Conservation (phyloP, 1,140 invertebrate genomes). For the Spodoptera litura region DNA sequence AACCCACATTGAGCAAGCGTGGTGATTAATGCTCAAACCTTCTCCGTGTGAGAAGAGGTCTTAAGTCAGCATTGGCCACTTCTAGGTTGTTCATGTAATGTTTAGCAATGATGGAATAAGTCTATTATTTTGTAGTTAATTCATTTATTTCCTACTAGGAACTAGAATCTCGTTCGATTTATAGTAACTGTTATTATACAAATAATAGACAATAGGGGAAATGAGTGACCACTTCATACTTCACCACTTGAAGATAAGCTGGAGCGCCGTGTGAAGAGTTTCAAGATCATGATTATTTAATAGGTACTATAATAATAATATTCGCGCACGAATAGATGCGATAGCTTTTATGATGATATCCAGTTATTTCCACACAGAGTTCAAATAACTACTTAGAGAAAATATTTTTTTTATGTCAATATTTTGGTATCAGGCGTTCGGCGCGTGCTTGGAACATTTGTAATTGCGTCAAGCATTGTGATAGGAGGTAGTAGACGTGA, state of each 20-base stretch:
- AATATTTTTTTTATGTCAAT: constrained; percentile 12
- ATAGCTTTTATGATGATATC: constrained; percentile 1
- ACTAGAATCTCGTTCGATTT: no score
- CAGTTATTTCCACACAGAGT: background rate
- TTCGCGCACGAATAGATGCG: background rate
- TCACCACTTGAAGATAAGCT: constrained; percentile 26
- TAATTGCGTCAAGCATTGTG: background rate
- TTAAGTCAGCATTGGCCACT: no score
- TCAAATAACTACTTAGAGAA: constrained; percentile 3
- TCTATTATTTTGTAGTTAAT: no score
- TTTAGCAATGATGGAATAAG: no score
- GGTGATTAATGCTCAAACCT: no score
- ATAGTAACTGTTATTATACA: background rate
- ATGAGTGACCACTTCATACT: background rate
- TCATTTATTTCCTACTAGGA: no score
- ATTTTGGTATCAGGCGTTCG: constrained; percentile 26
- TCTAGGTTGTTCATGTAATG: no score
- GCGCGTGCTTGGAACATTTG: background rate
- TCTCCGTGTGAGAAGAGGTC: no score
- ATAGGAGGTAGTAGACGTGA: background rate
- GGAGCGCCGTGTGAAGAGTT: constrained; percentile 9
- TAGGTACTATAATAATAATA: background rate
- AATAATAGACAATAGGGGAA: background rate
- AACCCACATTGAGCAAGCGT: no score
- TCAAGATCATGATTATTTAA: background rate